Evolutionary conservation across 1,140 invertebrate genomes (phyloP).

Genomic region (Heterodera carotae): DNA sequence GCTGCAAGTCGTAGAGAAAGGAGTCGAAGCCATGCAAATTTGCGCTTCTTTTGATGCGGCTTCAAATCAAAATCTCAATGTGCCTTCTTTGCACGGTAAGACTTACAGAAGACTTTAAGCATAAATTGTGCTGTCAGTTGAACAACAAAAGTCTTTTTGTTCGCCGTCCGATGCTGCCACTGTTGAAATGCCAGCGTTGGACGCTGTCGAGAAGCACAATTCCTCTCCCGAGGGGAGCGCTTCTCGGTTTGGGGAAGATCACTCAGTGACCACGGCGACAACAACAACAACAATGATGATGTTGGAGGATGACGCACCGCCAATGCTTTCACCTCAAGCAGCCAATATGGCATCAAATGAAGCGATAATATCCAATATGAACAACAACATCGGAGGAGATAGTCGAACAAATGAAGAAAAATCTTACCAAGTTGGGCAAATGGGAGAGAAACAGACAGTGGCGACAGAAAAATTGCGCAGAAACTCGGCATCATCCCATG

Average conservation of each 20-base stretch:
- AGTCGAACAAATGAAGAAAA: neutral
- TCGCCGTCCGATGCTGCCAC: constrained; percentile 22
- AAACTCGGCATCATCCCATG: neutral
- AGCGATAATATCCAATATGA: neutral
- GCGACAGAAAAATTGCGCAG: neutral
- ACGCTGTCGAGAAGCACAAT: constrained; percentile 21
- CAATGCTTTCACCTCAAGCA: constrained; percentile 29
- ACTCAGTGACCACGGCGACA: neutral
- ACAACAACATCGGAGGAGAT: neutral
- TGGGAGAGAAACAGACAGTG: neutral
- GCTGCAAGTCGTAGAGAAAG: neutral
- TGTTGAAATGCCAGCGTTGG: constrained; percentile 31
- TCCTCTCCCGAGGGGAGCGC: constrained; percentile 15
- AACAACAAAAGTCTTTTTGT: constrained; percentile 12
- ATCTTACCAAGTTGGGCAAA: neutral
- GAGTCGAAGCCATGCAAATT: neutral
- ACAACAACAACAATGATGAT: neutral
- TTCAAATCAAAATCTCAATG: neutral
- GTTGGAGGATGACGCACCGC: constrained; percentile 26
- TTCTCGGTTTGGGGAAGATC: constrained; percentile 21
- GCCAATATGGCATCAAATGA: constrained; percentile 20
- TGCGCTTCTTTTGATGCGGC: neutral
- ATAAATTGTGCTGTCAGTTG: neutral
- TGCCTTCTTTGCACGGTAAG: neutral
- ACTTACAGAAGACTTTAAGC: neutral